Conservation (phyloP, 2,113 vertebrate species). For the Cyphomyrus plagiostoma region DNA sequence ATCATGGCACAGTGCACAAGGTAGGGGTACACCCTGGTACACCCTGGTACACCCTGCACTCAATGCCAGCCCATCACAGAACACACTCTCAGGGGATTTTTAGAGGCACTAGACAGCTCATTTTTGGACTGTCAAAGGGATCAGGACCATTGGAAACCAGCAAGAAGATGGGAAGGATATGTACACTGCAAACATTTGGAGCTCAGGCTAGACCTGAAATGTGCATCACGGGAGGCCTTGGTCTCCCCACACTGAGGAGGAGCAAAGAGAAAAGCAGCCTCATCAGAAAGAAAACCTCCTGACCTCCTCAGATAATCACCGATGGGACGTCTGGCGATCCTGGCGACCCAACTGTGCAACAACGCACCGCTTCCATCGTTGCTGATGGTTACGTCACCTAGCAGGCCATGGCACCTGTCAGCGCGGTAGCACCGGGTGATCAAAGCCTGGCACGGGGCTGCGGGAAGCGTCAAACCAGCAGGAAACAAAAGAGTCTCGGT, state of each 20-base stretch:
- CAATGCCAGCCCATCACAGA: background rate
- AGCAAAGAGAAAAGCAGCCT: background rate
- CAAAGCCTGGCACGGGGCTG: background rate
- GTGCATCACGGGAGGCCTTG: background rate
- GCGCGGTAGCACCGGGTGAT: background rate
- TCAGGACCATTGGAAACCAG: background rate
- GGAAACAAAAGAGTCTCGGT: background rate
- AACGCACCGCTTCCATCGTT: background rate
- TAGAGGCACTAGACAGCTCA: background rate
- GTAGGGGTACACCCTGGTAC: background rate
- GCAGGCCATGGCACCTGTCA: background rate
- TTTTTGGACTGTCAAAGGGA: background rate
- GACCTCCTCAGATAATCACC: background rate
- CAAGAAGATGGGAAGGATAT: background rate
- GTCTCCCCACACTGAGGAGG: background rate
- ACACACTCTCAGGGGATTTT: background rate
- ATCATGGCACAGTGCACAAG: background rate
- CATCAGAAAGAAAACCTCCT: background rate
- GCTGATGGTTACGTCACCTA: background rate
- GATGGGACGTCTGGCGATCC: background rate
- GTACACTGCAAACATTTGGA: background rate
- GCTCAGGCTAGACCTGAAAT: background rate
- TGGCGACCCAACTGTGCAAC: background rate
- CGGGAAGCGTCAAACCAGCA: constrained; percentile 3
- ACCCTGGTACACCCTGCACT: background rate